Evolutionary conservation across 2,888 invertebrate species (phyloP), one percentile per base, ranked within the genome.

Genomic region (Thysanoteuthis rhombus): DNA sequence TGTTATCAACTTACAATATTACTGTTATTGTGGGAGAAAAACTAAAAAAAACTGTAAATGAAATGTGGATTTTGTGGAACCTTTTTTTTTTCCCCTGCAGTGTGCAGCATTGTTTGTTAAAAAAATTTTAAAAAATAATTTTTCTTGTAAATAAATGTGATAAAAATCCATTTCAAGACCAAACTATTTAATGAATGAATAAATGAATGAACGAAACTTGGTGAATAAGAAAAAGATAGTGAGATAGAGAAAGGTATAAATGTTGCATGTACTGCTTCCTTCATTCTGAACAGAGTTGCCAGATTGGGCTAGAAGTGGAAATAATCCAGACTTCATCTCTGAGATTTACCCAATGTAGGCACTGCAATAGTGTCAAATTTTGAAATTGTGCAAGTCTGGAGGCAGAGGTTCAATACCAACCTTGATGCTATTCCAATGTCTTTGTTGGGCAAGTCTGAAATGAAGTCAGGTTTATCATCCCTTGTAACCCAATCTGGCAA

Each of bases 91-190:
- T 38, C n/a, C 40, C 32, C 32, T 91, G 40, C 90, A 90, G 36
- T 90, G 39, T 90, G 40, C 91, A 38, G 40, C 91, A 91, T 91
- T 92, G 92, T 92, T 92, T 92, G 42, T 42, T 42, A 42, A 91
- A 92, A 92, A 92, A 40, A 6, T 38, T 91, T 39, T 8, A 91
- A 91, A 91, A 28, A 90, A 40, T n/a, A 40, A 40, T 40, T 38
- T 91, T 45, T 91, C 45, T 91, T 91, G 91, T 91, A 91, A 91
- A 91, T 91, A 91, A 40, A 91, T 91, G 91, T 91, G 91, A 91
- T 91, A 91, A 91, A 58, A 75, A 91, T 39, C n/a, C 42, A 91
- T 91, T 42, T 40, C 45, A 40, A 42, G 40, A 91, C 91, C 91
- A 91, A 91, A 91, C 40, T 91, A 91, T 91, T 91, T 91, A 42